phyloP scores from a whole-genome alignment of 2,113 vertebrate genomes.

The Chlamydotis undulata region DNA sequence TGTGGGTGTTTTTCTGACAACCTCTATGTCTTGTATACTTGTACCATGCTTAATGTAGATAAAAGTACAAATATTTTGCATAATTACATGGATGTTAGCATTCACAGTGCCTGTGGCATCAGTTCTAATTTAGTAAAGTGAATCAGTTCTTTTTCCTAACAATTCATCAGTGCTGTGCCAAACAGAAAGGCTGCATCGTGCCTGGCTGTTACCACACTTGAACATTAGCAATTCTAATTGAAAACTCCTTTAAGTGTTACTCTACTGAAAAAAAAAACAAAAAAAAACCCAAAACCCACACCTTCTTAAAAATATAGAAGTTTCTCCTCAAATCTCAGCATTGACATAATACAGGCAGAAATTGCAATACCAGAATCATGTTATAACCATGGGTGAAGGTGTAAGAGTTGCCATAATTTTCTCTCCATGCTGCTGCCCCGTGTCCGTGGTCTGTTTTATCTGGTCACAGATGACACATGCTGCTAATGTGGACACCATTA shows the following conservation, averaged over 20 bases:
- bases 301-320: neutral
- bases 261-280: neutral
- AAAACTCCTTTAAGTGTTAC: conserved; percentile 24
- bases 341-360: neutral
- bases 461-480: neutral
- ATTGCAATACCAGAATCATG: neutral
- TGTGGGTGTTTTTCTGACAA: conserved; percentile 49
- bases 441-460: neutral
- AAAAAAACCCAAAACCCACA: neutral
- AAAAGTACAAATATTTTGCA: conserved; percentile 68
- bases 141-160: conserved; percentile 56
- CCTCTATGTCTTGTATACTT: conserved; percentile 31
- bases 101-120: conserved; percentile 14
- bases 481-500: neutral
- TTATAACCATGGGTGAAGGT: neutral
- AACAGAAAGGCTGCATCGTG: conserved; percentile 16
- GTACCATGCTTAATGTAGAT: conserved; percentile 48
- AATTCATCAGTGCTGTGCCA: conserved; percentile 13
- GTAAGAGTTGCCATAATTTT: neutral
- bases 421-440: neutral
- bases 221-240: conserved; percentile 49
- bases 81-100: conserved; percentile 64
- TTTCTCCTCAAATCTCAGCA: neutral
- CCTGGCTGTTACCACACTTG: conserved; percentile 3
- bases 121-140: conserved; percentile 50